phyloP scores from a whole-genome alignment of 2,888 invertebrate species.

The Miltochrista miniata region DNA sequence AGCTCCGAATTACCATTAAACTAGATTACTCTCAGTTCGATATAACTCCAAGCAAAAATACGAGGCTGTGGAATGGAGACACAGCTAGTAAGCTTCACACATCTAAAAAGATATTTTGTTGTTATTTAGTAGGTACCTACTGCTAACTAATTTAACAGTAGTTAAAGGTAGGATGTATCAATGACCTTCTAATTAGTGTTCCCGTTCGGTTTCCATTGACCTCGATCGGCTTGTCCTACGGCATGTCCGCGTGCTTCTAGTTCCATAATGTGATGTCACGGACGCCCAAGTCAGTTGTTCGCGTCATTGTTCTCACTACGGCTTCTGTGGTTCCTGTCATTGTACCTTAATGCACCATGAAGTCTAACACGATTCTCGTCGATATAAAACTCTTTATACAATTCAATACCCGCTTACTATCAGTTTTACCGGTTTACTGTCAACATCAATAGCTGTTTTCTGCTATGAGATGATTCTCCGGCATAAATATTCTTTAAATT shows the following conservation, averaged over 20 bases:
- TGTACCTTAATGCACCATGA: conserved; percentile 76
- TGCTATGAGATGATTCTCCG: conserved; percentile 68
- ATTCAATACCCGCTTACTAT: conserved; percentile 59
- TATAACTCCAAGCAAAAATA: too few species aligned
- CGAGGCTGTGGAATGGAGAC: too few species aligned
- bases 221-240: conserved; percentile 57
- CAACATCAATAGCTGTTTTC: conserved; percentile 41
- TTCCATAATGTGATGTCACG: conserved; percentile 71
- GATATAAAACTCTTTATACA: conserved; percentile 75
- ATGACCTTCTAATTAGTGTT: conserved; percentile 58
- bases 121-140: not conserved
- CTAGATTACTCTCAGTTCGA: too few species aligned
- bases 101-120: too few species aligned
- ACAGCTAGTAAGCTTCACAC: too few species aligned
- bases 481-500: conserved; percentile 48
- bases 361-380: conserved; percentile 66
- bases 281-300: conserved; percentile 55
- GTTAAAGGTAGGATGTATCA: conserved; percentile 27
- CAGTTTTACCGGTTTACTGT: conserved; percentile 40
- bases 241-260: conserved; percentile 45
- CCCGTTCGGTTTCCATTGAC: conserved; percentile 60
- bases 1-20: too few species aligned
- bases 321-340: conserved; percentile 78
- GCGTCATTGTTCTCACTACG: conserved; percentile 64
- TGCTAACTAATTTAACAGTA: not conserved